Conservation (phyloP, 2,888 invertebrate species). For the Nomada flava region DNA sequence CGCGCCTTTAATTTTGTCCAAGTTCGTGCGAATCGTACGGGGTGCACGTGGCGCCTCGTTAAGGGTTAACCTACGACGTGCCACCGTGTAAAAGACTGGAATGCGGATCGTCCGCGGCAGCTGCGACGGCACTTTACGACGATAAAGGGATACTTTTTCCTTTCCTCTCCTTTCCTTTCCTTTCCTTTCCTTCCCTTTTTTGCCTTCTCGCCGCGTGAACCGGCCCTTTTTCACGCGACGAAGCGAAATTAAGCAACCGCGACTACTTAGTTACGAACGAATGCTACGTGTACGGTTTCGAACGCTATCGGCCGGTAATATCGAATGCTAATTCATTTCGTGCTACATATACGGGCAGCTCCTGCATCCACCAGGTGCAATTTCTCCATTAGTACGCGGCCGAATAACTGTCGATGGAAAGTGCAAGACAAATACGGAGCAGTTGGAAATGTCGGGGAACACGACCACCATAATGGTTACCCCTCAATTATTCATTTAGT, state of each 20-base stretch:
- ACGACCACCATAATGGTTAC: constrained; percentile 12
- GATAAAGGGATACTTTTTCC: constrained; percentile 44
- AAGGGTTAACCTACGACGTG: constrained; percentile 64
- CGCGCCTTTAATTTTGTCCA: constrained; percentile 24
- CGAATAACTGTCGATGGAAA: constrained; percentile 45
- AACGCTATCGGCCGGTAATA: constrained; percentile 49
- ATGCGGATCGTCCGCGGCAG: constrained; percentile 66
- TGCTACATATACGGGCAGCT: constrained; percentile 45
- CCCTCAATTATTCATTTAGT: constrained; percentile 45
- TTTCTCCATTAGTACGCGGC: constrained; percentile 50
- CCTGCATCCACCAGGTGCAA: constrained; percentile 59
- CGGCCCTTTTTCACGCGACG: constrained; percentile 53
- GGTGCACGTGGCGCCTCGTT: constrained; percentile 61
- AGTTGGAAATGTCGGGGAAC: constrained; percentile 38
- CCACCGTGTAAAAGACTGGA: constrained; percentile 61
- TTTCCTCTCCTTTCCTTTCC: neutral
- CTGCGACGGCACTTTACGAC: constrained; percentile 53
- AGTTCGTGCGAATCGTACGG: constrained; percentile 34
- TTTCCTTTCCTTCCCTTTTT: neutral
- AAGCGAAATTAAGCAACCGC: constrained; percentile 43
- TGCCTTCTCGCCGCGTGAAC: neutral
- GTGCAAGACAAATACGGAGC: constrained; percentile 54
- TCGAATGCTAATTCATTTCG: constrained; percentile 65
- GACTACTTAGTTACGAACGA: constrained; percentile 9
- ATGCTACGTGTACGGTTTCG: constrained; percentile 16